Conservation (phyloP, 1,140 invertebrate genomes). For the Nasonia vitripennis region DNA sequence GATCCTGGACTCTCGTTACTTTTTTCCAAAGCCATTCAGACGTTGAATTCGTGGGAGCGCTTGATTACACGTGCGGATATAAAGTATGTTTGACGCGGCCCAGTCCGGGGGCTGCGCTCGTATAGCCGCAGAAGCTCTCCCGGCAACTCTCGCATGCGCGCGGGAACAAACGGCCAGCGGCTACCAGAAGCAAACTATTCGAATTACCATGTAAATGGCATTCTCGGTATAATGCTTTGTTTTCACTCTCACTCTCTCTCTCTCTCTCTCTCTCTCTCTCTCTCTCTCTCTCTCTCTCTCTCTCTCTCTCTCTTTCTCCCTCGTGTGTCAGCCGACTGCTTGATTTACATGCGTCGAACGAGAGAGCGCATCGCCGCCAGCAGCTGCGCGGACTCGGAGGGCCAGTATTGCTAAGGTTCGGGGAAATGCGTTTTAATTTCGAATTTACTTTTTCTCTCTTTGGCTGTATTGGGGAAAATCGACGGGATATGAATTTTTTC, state of each 20-base stretch:
- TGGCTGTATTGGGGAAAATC: no score
- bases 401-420: no score
- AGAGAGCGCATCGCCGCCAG: not conserved
- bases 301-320: not conserved
- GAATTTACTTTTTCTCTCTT: not conserved
- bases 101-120: not conserved
- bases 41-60: not conserved
- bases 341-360: slow-evolving; percentile 41
- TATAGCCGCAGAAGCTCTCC: not conserved
- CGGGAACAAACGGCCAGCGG: not conserved
- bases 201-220: slow-evolving; percentile 54
- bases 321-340: not conserved
- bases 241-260: slow-evolving; percentile 23
- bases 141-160: not conserved
- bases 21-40: not conserved
- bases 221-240: slow-evolving; percentile 48
- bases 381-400: no score
- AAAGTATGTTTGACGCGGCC: slow-evolving; percentile 41
- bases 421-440: not conserved
- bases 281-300: not conserved
- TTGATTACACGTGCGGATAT: slow-evolving; percentile 29
- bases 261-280: not conserved
- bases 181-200: slow-evolving; percentile 35
- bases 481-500: no score
- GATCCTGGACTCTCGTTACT: no score